Evolutionary conservation across 1,140 invertebrate species (phyloP), one percentile per base, ranked within the genome.

Genomic region (Atta cephalotes): DNA sequence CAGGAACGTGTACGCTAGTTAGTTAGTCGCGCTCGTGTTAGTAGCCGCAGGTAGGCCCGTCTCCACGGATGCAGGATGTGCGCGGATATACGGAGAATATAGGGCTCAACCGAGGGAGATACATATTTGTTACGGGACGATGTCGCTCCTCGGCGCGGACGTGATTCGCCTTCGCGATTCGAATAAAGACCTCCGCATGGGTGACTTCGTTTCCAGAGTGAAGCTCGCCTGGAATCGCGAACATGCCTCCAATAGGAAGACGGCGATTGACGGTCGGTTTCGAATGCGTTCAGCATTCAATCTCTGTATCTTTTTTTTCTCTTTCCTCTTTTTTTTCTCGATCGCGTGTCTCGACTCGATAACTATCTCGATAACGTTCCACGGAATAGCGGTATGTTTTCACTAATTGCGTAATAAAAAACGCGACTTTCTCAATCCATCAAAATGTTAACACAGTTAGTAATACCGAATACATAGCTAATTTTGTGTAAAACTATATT

Each of bases 81-180:
- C 85, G 18, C 81, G 87, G 77, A 68, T 60, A 31, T 65, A 45
- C 49, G 39, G 60, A 18, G 76, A 84, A 89, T 84, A 62, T 84
- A 88, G 88, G 88, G 87, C 77, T 81, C 74, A 80, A 87, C 71
- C 89, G 88, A 90, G 85, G 90, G 92, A 93, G 91, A 94, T 95
- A 95, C 94, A 94, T 95, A 95, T 95, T 95, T 95, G 94, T 95
- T 95, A 94, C 91, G 93, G 91, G 92, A 94, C 92, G 90, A 89
- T 94, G 92, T 94, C 92, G 93, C 92, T 93, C 91, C 92, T 91
- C 91, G 90, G 88, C 89, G 92, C 91, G 92, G 87, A 94, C 94
- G 94, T 95, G 94, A 95, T 95, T 94, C 93, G 94, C 93, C 90
- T 95, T 90, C 92, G 92, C 91, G 92, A 95, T 89, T 76, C 89